Conservation (phyloP, 2,888 invertebrate species). For the Nomada ruficornis region DNA sequence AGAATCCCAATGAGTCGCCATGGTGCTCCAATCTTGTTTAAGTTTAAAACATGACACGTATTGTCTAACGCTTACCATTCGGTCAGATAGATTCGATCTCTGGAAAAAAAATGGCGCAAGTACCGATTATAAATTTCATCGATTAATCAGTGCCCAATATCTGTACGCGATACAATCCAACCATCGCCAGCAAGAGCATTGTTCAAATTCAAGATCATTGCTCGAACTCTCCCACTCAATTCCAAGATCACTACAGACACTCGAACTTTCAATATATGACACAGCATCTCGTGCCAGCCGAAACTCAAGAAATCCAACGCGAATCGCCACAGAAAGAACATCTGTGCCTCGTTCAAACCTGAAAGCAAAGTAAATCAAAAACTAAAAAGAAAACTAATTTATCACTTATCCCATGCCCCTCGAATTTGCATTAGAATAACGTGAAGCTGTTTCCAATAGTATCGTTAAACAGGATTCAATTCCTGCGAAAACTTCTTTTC, state of each 20-base stretch:
- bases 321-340: background rate
- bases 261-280: background rate
- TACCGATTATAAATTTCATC: constrained; percentile 9
- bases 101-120: background rate
- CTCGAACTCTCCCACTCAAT: background rate
- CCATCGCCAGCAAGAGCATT: background rate
- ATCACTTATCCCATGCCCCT: too few relatives aligned
- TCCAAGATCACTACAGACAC: too few relatives aligned
- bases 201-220: background rate
- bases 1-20: background rate
- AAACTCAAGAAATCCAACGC: background rate
- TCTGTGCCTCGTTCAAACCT: background rate
- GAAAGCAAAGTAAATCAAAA: too few relatives aligned
- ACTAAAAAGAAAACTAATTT: too few relatives aligned
- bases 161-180: background rate
- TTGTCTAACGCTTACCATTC: background rate
- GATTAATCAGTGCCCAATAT: background rate
- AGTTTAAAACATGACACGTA: background rate
- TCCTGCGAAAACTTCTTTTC: too few relatives aligned
- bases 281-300: background rate
- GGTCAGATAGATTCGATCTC: background rate
- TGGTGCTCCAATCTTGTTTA: background rate
- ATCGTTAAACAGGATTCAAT: too few relatives aligned
- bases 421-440: too few relatives aligned
- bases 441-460: too few relatives aligned